A percentile compares a stretch with the other conserved stretches of the same genome.
Evolutionary conservation across 1,140 invertebrate genomes (phyloP).

Genomic region (Neuroterus valhalla): DNA sequence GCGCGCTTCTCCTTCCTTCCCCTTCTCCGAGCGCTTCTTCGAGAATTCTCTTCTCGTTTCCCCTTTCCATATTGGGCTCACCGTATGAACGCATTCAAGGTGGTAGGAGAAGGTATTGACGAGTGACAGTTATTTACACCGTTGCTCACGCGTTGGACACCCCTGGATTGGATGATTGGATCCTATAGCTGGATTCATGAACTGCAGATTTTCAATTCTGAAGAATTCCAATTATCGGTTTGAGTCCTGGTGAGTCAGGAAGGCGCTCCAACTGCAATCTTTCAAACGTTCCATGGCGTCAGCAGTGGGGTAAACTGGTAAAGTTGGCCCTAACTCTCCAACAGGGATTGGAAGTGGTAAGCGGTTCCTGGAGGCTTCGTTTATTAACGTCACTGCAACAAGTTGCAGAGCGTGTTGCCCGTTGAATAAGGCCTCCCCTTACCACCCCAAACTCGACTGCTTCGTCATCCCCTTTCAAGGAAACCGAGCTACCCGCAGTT

Average conservation of each 20-base stretch:
- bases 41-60: too few relatives aligned
- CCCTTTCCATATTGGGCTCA: too few relatives aligned
- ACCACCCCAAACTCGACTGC: constrained; percentile 38
- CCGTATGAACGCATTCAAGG: too few relatives aligned
- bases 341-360: constrained; percentile 21
- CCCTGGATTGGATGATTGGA: too few relatives aligned
- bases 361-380: constrained; percentile 58
- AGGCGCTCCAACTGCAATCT: not conserved
- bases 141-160: too few relatives aligned
- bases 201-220: not conserved
- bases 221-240: constrained; percentile 12
- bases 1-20: too few relatives aligned
- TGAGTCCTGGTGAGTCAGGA: not conserved
- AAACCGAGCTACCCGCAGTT: constrained; percentile 38
- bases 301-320: constrained; percentile 2
- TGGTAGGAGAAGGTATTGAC: too few relatives aligned
- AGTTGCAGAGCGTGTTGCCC: constrained; percentile 55
- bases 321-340: constrained; percentile 16
- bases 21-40: too few relatives aligned
- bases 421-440: constrained; percentile 51
- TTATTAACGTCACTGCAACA: constrained; percentile 60
- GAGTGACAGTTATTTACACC: too few relatives aligned
- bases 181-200: too few relatives aligned
- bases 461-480: constrained; percentile 42
- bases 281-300: constrained; percentile 14